Conservation (phyloP, 2,113 vertebrate genomes). For the Anarrhichthys ocellatus region DNA sequence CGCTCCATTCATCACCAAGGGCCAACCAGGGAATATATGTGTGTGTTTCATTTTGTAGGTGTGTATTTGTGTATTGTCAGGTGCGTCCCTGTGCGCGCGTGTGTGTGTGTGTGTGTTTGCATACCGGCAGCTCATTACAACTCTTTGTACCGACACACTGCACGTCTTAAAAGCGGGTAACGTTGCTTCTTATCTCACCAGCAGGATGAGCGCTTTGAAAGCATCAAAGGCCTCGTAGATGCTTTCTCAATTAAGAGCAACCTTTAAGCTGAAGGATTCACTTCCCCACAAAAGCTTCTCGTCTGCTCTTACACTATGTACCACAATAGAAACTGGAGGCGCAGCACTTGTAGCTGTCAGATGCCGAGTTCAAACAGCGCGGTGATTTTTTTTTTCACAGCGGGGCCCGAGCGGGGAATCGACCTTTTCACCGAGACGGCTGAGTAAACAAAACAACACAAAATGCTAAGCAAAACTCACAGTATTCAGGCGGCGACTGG, state of each 20-base stretch:
- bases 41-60: constrained; percentile 22
- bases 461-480: constrained; percentile 50
- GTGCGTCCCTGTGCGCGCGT: neutral
- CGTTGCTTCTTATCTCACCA: constrained; percentile 63
- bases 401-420: constrained; percentile 44
- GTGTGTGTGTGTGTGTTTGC: constrained; percentile 35
- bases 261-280: constrained; percentile 63
- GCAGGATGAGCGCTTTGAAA: constrained; percentile 50
- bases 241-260: constrained; percentile 74
- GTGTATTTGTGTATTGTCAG: neutral
- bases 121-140: constrained; percentile 62
- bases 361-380: constrained; percentile 46
- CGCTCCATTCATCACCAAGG: constrained; percentile 56
- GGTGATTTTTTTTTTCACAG: constrained; percentile 42
- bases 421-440: constrained; percentile 74
- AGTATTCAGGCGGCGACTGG: neutral
- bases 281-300: constrained; percentile 50
- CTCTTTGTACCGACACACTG: constrained; percentile 47
- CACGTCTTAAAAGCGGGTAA: constrained; percentile 37
- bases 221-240: constrained; percentile 62
- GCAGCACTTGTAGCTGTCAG: constrained; percentile 63
- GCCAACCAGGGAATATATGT: constrained; percentile 7
- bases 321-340: constrained; percentile 55
- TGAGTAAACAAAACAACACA: constrained; percentile 55
- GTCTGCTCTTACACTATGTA: constrained; percentile 62